Percentiles rank a stretch among this genome's conserved stretches.
Conservation (phyloP, 2,113 vertebrate genomes). For the Callithrix jacchus region DNA sequence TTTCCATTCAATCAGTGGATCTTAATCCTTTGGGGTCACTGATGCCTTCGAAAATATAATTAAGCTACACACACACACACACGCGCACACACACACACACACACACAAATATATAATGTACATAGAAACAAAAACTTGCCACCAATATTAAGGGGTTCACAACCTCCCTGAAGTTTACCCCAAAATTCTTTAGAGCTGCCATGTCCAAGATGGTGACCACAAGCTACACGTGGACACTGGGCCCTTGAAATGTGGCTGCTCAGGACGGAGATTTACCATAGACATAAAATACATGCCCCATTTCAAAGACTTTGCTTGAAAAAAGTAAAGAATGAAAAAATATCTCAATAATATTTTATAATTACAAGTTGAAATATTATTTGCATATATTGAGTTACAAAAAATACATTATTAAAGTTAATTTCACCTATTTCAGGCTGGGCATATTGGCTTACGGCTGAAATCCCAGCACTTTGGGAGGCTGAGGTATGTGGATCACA, state of each 20-base stretch:
- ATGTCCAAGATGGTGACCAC: background rate
- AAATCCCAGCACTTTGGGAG: no score
- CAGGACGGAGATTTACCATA: background rate
- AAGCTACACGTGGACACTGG: background rate
- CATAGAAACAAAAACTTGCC: slow-evolving; percentile 8
- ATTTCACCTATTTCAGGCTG: background rate
- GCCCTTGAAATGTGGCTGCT: background rate
- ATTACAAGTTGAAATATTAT: slow-evolving; percentile 2
- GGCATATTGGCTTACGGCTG: no score
- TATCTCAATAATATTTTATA: background rate
- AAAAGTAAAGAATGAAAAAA: background rate
- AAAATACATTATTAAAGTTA: slow-evolving; percentile 18
- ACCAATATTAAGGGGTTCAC: background rate
- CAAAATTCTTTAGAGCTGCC: background rate
- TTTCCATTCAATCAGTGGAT: background rate
- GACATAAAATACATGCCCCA: background rate
- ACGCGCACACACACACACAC: background rate
- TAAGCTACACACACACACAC: background rate
- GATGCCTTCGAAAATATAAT: background rate
- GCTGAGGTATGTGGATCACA: no score
- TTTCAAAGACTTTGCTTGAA: background rate
- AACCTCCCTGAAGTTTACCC: background rate
- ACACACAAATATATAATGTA: background rate
- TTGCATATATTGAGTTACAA: background rate
- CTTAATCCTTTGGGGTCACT: background rate